A percentile compares a stretch with the other conserved stretches of the same genome.
Conservation (phyloP, 2,797 vertebrate genomes). For the Sebastes iracundus region DNA sequence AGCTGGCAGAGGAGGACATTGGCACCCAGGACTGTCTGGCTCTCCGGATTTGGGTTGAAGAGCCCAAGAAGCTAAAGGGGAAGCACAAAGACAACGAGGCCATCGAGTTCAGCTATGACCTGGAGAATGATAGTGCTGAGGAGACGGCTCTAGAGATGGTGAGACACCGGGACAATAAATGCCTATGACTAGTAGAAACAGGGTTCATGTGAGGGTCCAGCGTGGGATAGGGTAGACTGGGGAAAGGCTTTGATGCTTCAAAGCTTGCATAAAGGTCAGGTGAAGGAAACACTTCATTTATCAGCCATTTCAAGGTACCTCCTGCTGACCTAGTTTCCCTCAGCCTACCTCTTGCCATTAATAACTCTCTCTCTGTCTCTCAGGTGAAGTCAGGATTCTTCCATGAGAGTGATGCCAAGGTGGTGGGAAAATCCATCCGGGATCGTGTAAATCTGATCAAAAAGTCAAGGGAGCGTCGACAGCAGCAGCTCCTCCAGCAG, state of each 20-base stretch:
- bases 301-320: slow-evolving; percentile 10
- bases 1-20: slow-evolving; percentile 92
- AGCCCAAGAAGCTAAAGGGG: slow-evolving; percentile 96
- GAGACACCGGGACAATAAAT: slow-evolving; percentile 56
- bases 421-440: slow-evolving; percentile 94
- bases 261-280: not conserved
- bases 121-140: slow-evolving; percentile 92
- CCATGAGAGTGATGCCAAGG: slow-evolving; percentile 95
- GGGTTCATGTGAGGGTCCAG: not conserved
- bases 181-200: not conserved
- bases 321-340: slow-evolving; percentile 30
- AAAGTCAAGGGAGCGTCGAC: slow-evolving; percentile 88
- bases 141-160: slow-evolving; percentile 97
- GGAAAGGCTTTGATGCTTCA: slow-evolving; percentile 19
- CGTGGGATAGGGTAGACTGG: not conserved
- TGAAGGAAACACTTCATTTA: slow-evolving; percentile 27
- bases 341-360: not conserved
- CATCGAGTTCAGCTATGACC: slow-evolving; percentile 95
- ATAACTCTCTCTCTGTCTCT: not conserved
- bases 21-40: slow-evolving; percentile 87
- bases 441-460: slow-evolving; percentile 90
- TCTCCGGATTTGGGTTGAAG: slow-evolving; percentile 95
- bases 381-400: slow-evolving; percentile 97
- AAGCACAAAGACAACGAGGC: slow-evolving; percentile 98
- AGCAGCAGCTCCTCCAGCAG: slow-evolving; percentile 77